Evolutionary conservation across 1,140 invertebrate genomes (phyloP).

Genomic region (Cydia splendana): DNA sequence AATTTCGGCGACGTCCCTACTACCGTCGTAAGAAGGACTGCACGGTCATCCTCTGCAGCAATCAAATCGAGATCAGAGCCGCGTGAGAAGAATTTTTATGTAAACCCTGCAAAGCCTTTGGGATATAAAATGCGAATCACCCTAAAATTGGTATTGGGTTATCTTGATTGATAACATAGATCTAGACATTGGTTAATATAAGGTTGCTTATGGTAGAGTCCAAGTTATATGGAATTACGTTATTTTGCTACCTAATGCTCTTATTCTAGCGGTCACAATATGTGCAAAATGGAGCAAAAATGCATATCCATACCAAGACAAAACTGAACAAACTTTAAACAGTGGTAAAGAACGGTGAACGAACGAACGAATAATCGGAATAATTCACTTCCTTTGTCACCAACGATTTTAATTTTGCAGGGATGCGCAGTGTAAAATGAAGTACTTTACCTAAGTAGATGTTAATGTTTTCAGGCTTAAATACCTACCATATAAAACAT

Average conservation of each 20-base stretch:
- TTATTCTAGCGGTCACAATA: too few species aligned
- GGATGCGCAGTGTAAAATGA: too few species aligned
- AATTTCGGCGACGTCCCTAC: constrained; percentile 50
- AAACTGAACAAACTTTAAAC: too few species aligned
- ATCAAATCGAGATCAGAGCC: constrained; percentile 60
- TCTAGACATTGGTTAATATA: background rate
- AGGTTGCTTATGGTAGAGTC: background rate
- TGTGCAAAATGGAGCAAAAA: too few species aligned
- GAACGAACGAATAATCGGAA: too few species aligned
- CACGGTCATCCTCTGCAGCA: constrained; percentile 43
- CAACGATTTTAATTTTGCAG: too few species aligned
- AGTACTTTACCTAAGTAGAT: too few species aligned
- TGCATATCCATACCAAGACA: too few species aligned
- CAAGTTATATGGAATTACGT: background rate
- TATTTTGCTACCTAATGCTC: background rate
- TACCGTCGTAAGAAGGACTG: constrained; percentile 40
- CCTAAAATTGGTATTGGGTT: constrained; percentile 33
- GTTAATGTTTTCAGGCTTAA: too few species aligned
- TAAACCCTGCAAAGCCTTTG: constrained; percentile 50
- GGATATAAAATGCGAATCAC: constrained; percentile 45
- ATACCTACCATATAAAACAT: too few species aligned
- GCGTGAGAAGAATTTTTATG: constrained; percentile 60
- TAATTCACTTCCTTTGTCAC: too few species aligned
- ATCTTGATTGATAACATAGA: constrained; percentile 36
- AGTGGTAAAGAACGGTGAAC: too few species aligned